phyloP scores from a whole-genome alignment of 2,888 invertebrate species.

The Lasius fuliginosus region DNA sequence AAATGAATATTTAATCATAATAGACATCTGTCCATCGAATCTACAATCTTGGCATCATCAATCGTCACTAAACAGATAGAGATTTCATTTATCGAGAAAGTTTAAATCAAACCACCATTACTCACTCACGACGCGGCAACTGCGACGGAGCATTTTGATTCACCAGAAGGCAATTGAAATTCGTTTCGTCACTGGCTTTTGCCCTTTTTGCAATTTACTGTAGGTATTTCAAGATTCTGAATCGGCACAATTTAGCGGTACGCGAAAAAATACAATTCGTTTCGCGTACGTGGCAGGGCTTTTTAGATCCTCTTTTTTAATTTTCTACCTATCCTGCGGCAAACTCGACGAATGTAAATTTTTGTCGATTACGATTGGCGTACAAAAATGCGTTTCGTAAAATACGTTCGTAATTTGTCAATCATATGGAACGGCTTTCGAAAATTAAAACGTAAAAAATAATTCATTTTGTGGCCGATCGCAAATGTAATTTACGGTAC shows the following conservation, averaged over 20 bases:
- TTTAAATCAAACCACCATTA: constrained; percentile 78
- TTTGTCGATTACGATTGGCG: constrained; percentile 41
- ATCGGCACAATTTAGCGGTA: constrained; percentile 32
- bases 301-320: constrained; percentile 38
- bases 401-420: constrained; percentile 52
- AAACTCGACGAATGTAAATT: constrained; percentile 52
- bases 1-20: constrained; percentile 65
- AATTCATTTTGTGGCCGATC: constrained; percentile 8
- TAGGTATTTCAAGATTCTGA: constrained; percentile 64
- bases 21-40: constrained; percentile 63
- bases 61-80: constrained; percentile 69
- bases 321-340: constrained; percentile 39
- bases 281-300: constrained; percentile 25
- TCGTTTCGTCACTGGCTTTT: constrained; percentile 71
- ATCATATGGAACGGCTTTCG: constrained; percentile 42
- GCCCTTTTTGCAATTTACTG: constrained; percentile 54
- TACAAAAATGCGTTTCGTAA: constrained; percentile 39
- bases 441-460: constrained; percentile 42
- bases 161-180: constrained; percentile 74
- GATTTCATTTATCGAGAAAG: constrained; percentile 77
- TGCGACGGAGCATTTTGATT: constrained; percentile 72
- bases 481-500: constrained; percentile 23
- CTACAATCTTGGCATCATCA: constrained; percentile 63
- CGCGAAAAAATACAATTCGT: constrained; percentile 48
- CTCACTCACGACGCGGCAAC: constrained; percentile 73